phyloP scores from a whole-genome alignment of 92 coral and sea anemone species.

The Zoanthus solanderi region DNA sequence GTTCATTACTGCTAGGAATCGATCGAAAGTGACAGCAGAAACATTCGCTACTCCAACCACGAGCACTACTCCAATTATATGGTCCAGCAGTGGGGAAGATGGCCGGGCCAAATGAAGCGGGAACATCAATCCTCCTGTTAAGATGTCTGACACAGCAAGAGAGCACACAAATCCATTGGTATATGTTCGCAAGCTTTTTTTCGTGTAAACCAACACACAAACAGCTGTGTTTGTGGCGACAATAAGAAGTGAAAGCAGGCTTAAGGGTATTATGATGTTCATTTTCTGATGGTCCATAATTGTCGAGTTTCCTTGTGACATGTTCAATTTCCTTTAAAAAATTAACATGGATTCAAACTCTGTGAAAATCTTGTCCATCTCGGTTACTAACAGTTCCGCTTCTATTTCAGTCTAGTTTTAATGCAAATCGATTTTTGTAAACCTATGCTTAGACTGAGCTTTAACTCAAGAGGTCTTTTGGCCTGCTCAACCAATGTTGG shows the following conservation, averaged over 20 bases:
- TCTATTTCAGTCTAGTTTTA: too few relatives aligned
- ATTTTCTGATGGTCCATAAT: constrained; percentile 17
- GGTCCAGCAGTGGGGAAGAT: constrained; percentile 60
- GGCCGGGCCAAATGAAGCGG: constrained; percentile 77
- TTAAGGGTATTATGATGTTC: constrained; percentile 47
- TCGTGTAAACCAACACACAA: constrained; percentile 70
- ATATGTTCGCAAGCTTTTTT: constrained; percentile 68
- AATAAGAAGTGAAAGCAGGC: constrained; percentile 63
- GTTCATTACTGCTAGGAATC: constrained; percentile 72
- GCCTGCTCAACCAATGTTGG: too few relatives aligned
- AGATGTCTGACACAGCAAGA: constrained; percentile 77
- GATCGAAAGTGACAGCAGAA: constrained; percentile 79
- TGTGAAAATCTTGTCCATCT: too few relatives aligned
- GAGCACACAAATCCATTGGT: constrained; percentile 82
- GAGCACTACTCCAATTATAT: constrained; percentile 69
- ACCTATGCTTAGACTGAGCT: too few relatives aligned
- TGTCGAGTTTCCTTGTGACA: neutral
- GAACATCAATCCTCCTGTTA: constrained; percentile 75
- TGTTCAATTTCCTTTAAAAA: neutral
- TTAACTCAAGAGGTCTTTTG: too few relatives aligned
- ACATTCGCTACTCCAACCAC: constrained; percentile 82
- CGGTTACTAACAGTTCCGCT: too few relatives aligned
- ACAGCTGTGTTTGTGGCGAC: constrained; percentile 75
- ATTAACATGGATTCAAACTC: neutral
- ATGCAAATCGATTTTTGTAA: too few relatives aligned